These are phyloP conservation scores for Rissa tridactyla DNA, from an alignment of 2,113 vertebrate species.

Conservation along the genomic window DNA sequence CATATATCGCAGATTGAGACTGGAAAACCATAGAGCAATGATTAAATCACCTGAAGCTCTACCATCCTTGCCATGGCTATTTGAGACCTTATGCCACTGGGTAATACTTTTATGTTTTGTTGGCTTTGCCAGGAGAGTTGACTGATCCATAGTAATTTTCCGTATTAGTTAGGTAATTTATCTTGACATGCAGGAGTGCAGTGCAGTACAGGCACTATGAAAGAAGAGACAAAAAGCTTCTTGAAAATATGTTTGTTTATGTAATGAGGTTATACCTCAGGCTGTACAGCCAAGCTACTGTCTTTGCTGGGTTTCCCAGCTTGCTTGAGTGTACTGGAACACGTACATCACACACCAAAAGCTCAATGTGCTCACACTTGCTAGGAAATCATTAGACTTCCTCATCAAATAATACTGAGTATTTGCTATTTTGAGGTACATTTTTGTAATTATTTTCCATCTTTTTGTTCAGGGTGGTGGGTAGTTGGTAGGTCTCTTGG, in stretches of 20 bases:
- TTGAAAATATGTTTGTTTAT: constrained; percentile 2
- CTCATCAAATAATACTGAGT: neutral
- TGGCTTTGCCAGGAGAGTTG: neutral
- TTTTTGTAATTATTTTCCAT: neutral
- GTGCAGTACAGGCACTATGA: neutral
- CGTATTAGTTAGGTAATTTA: neutral
- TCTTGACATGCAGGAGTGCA: neutral
- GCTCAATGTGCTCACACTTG: neutral
- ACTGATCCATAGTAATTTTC: neutral
- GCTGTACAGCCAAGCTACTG: neutral
- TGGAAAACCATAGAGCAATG: neutral
- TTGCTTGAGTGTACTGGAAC: neutral
- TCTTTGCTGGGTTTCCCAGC: neutral
- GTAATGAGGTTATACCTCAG: neutral
- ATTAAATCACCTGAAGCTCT: neutral
- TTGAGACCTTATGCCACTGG: neutral
- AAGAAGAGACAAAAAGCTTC: constrained; percentile 23
- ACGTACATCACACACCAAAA: neutral
- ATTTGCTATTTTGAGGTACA: neutral
- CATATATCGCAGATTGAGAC: neutral
- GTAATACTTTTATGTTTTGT: neutral
- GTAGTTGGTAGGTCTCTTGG: neutral
- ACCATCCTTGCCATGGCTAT: neutral
- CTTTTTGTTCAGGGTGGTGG: neutral
- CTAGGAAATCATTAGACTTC: neutral